A percentile compares a stretch with the other conserved stretches of the same genome.
Evolutionary conservation across 1,140 invertebrate genomes (phyloP).

Genomic region (Notospermus geniculatus): DNA sequence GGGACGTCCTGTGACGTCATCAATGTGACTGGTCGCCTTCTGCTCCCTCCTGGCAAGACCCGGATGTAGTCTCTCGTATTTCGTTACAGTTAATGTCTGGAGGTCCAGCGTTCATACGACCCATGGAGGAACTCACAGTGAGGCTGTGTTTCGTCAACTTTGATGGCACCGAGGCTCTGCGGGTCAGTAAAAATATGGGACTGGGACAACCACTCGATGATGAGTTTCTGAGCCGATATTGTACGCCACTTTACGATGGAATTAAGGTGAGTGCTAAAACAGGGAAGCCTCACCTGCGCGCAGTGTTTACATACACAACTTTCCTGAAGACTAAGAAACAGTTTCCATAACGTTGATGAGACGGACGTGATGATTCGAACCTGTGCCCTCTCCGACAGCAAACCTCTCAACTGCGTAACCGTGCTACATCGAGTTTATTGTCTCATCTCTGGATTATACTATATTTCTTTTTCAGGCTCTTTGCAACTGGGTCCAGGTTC

Average conservation of each 20-base stretch:
- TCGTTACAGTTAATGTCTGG: slow-evolving; percentile 43
- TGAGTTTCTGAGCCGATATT: slow-evolving; percentile 41
- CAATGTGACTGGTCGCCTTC: no score
- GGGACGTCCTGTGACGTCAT: no score
- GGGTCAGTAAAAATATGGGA: slow-evolving; percentile 33
- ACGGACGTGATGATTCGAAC: no score
- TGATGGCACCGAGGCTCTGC: slow-evolving; percentile 40
- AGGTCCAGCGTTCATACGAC: slow-evolving; percentile 45
- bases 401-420: no score
- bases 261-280: slow-evolving; percentile 36
- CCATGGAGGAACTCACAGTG: slow-evolving; percentile 41
- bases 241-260: slow-evolving; percentile 40
- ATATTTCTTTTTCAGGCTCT: no score
- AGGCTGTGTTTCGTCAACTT: slow-evolving; percentile 51
- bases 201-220: slow-evolving; percentile 29
- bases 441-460: no score
- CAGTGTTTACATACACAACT: neutral
- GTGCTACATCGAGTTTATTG: no score
- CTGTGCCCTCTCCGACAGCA: no score
- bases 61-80: neutral
- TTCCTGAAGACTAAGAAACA: neutral
- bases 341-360: no score
- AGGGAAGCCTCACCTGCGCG: neutral
- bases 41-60: no score
- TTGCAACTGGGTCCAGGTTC: no score